Base-by-base conservation (phyloP, 2,113 vertebrate species). In the Ceyx melanurus region DNA sequence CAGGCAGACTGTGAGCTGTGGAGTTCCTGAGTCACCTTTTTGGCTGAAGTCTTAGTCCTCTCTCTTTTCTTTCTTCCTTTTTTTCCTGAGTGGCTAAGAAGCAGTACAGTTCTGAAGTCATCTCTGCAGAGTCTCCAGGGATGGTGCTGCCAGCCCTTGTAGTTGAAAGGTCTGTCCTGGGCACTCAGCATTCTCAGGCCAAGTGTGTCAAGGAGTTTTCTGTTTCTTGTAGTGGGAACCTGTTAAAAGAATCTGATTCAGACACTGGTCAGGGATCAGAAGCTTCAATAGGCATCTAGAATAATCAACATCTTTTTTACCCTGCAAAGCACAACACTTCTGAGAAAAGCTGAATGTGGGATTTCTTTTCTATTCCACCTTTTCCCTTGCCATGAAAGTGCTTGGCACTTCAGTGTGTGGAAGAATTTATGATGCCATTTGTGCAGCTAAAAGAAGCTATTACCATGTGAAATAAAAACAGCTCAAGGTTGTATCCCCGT, bases 361-460 rank as follows among this genome's bases (percentile, higher is more conserved):
- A 26, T 95, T 93, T 94, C 86, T 95, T 88, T 89, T 77, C 79
- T 75, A 28, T 86, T 56, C 54, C 45, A 74, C 79, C 80, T 75
- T 94, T 58, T 90, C 42, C 68, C 75, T 85, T 91, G 86, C 81
- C 89, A 85, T 60, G 65, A 12, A 68, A 70, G 45, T 1, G 13
- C 80, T 68, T 92, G 86, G 90, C 75, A 25, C 51, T 89, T 48
- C 11, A 20, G 31, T 14, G 16, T 25, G 51, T 46, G 37, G 67
- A 64, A 91, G 82, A 77, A n/a, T 33, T 40, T 92, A 71, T 0
- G 11, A 67, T 88, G 40, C 23, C 8, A 1, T 79, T 76, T 91
- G 74, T 26, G 58, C 26, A 79, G 84, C 71, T 91, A 71, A 92
- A 61, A 81, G 51, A 65, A 84, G 85, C 45, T n/a, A 86, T 81